phyloP scores from a whole-genome alignment of 2,888 invertebrate genomes.

The Oscheius myriophilus region DNA sequence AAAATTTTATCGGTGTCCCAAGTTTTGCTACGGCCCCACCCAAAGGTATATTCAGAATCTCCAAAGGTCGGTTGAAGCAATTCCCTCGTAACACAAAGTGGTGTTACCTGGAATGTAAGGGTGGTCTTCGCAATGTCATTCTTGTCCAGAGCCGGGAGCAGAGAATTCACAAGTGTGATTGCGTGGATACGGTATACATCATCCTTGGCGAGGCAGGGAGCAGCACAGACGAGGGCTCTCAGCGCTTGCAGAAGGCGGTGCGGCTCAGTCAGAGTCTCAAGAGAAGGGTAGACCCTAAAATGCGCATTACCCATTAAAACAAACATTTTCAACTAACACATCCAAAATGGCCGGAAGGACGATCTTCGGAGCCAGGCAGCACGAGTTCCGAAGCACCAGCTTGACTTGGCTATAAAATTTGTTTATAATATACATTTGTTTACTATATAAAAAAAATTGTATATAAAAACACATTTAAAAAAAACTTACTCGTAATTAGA shows the following conservation, averaged over 20 bases:
- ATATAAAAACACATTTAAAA: background rate
- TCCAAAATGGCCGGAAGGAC: conserved; percentile 86
- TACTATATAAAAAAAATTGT: too few relatives aligned
- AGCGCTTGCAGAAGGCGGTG: conserved; percentile 76
- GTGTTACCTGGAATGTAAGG: conserved; percentile 70
- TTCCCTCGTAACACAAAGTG: too few relatives aligned
- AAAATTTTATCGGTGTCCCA: too few relatives aligned
- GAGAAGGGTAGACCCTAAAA: conserved; percentile 78
- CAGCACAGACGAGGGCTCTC: conserved; percentile 72
- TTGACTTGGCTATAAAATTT: conserved; percentile 34
- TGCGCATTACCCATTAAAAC: too few relatives aligned
- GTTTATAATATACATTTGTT: too few relatives aligned
- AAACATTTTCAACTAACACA: conserved; percentile 74
- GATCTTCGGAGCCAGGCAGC: conserved; percentile 80
- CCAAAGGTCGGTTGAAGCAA: too few relatives aligned
- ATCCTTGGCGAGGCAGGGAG: conserved; percentile 71
- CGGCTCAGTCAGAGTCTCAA: conserved; percentile 88
- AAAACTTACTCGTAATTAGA: conserved; percentile 63
- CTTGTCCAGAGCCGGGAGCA: conserved; percentile 88
- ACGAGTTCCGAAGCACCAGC: conserved; percentile 33
- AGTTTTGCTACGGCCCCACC: too few relatives aligned
- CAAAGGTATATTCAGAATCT: too few relatives aligned
- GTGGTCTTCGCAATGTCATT: conserved; percentile 81
- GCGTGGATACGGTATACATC: conserved; percentile 43
- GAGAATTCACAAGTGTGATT: conserved; percentile 82